A percentile compares a stretch with the other conserved stretches of the same genome.
These are phyloP conservation scores for Micrastur ruficollis DNA, from an alignment of 2,797 vertebrate species.

Conservation along the genomic window DNA sequence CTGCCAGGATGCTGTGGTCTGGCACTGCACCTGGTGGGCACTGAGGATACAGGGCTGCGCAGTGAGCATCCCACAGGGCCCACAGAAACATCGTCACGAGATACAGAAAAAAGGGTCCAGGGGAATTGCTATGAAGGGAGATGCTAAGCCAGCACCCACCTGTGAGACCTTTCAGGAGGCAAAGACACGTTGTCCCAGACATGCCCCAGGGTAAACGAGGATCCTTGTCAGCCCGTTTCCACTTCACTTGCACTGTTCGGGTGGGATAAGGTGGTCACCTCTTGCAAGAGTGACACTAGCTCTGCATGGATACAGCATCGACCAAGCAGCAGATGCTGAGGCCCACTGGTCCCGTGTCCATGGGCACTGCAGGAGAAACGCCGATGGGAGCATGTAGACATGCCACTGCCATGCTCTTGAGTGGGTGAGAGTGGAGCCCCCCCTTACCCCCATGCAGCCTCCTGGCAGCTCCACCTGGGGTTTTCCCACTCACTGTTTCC, in stretches of 20 bases:
- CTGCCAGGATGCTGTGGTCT: neutral
- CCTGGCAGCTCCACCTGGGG: neutral
- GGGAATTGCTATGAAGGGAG: neutral
- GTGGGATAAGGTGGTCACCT: rapidly evolving
- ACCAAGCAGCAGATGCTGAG: neutral
- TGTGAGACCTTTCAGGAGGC: neutral
- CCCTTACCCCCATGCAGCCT: neutral
- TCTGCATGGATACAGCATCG: rapidly evolving
- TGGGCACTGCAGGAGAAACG: neutral
- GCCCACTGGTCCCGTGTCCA: neutral
- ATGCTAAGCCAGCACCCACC: neutral
- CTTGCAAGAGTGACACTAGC: neutral
- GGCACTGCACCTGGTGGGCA: too few relatives aligned
- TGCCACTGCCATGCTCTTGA: rapidly evolving
- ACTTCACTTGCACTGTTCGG: neutral
- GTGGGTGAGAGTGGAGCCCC: neutral
- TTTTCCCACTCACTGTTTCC: neutral
- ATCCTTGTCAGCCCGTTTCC: neutral
- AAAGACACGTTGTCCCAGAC: neutral
- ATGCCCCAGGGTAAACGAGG: neutral
- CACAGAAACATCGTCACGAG: neutral
- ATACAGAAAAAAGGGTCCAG: neutral
- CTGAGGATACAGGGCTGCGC: neutral
- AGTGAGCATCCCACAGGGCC: neutral
- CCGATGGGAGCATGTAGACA: neutral